Base-by-base conservation (phyloP, 2,888 invertebrate species). In the Cheilosia grossa region DNA sequence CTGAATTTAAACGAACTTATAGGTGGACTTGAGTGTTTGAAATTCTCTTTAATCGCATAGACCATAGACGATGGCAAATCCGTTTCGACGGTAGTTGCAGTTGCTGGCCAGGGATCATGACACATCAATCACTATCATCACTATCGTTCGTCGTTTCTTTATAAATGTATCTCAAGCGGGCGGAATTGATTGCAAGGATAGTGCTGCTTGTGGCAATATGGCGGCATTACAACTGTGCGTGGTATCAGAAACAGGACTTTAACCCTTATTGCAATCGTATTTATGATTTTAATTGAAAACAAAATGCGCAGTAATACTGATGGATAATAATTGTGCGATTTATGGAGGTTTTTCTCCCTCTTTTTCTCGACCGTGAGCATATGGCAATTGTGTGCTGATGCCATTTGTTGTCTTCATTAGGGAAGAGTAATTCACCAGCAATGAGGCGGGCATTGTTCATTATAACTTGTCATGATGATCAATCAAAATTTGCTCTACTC, bases 231-330 rank as follows among this genome's bases (percentile, higher is more conserved):
- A 53, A 37, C 21, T 30, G 56, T 24, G 17, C 17, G n/a, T 17
- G 42, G 21, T 19, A 49, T 21, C 21, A 15, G 44, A 53, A 47
- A 24, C 15, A 27, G 2, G 17, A 17, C 4, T 21, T 47, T 66
- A 85, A 81, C 85, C 85, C 85, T 81, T 85, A 81, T 72, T 64
- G 47, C 21, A 47, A 24, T 37, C 51, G n/a, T 69, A 80, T 83
- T 80, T 81, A 85, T 85, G 81, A 81, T 81, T 81, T 81, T 85
- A 85, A 85, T 85, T 85, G 85, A 72, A 85, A 85, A 81, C 66
- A 77, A 85, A 85, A 56, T 85, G 75, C 49, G 75, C 85, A 85
- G 72, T 81, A 85, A 85, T 85, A 75, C 72, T 85, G 85, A 85
- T 85, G 66, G 85, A 77, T 81, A 85, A 81, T 37, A 37, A 37